These are phyloP conservation scores for Cosmia trapezina DNA, from an alignment of 2,888 invertebrate genomes.

Conservation along the genomic window DNA sequence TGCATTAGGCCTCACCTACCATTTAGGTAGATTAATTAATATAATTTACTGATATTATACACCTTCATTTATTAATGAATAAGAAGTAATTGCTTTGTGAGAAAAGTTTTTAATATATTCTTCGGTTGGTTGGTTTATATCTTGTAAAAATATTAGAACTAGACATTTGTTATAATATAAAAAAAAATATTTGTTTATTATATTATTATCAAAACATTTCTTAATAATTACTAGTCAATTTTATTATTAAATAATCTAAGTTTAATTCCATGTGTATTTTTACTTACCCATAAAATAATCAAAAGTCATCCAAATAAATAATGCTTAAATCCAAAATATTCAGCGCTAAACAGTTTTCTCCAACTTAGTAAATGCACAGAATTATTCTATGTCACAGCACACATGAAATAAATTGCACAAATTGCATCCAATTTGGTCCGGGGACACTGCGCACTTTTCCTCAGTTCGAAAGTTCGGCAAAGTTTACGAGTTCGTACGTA, in stretches of 20 bases:
- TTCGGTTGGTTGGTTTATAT: background rate
- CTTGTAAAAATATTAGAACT: background rate
- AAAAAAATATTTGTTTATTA: background rate
- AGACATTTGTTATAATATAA: no score
- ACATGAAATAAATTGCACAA: slow-evolving; percentile 73
- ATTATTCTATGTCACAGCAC: slow-evolving; percentile 66
- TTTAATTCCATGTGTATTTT: no score
- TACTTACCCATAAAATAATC: slow-evolving; percentile 65
- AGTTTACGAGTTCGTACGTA: slow-evolving; percentile 69
- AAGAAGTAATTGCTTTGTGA: slow-evolving; percentile 10
- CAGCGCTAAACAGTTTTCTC: slow-evolving; percentile 60
- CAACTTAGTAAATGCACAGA: slow-evolving; percentile 60
- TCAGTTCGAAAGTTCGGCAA: slow-evolving; percentile 70
- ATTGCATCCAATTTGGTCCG: slow-evolving; percentile 73
- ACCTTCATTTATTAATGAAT: slow-evolving; percentile 4
- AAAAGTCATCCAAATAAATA: slow-evolving; percentile 61
- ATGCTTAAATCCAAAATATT: slow-evolving; percentile 51
- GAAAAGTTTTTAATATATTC: slow-evolving; percentile 21
- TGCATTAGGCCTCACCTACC: slow-evolving; percentile 29
- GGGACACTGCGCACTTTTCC: slow-evolving; percentile 68
- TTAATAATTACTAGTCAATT: background rate
- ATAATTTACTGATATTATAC: slow-evolving; percentile 9
- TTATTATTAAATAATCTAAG: background rate
- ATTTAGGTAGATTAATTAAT: slow-evolving; percentile 32
- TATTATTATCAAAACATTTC: background rate